A percentile compares a stretch with the other conserved stretches of the same genome.
Evolutionary conservation across 1,140 invertebrate genomes (phyloP).

Genomic region (Drosophila truncata): DNA sequence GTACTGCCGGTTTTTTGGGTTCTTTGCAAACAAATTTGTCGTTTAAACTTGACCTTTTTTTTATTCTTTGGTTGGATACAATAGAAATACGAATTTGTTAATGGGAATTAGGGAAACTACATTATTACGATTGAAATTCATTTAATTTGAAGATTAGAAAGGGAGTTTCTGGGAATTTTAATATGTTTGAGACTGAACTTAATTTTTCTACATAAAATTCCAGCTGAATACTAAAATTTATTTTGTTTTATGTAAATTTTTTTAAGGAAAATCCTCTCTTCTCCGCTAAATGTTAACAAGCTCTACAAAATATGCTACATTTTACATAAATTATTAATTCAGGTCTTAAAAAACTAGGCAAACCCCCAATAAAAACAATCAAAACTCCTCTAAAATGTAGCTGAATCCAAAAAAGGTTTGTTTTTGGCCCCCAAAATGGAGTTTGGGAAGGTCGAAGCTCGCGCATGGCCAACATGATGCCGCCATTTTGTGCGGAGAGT

Average conservation of each 20-base stretch:
- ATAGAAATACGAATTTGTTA: conserved; percentile 1
- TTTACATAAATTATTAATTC: neutral
- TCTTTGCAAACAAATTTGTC: conserved; percentile 54
- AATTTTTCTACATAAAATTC: neutral
- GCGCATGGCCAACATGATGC: conserved; percentile 74
- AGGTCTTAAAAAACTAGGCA: neutral
- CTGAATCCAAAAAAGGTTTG: conserved; percentile 6
- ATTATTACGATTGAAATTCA: neutral
- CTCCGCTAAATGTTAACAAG: neutral
- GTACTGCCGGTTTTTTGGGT: conserved; percentile 23
- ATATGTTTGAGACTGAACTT: neutral
- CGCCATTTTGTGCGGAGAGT: conserved; percentile 70
- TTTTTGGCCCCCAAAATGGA: conserved; percentile 44
- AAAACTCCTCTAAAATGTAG: conserved; percentile 9
- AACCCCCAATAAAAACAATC: conserved; percentile 8
- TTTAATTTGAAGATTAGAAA: neutral
- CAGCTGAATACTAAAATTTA: neutral
- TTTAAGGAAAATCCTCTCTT: neutral
- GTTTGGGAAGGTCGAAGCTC: conserved; percentile 46
- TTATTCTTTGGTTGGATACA: neutral
- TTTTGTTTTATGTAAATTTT: neutral
- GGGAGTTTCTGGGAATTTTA: neutral
- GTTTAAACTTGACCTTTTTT: conserved; percentile 54
- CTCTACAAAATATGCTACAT: neutral
- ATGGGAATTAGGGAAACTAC: neutral